Base-by-base conservation (phyloP, 2,888 invertebrate species). In the Eupithecia inturbata region DNA sequence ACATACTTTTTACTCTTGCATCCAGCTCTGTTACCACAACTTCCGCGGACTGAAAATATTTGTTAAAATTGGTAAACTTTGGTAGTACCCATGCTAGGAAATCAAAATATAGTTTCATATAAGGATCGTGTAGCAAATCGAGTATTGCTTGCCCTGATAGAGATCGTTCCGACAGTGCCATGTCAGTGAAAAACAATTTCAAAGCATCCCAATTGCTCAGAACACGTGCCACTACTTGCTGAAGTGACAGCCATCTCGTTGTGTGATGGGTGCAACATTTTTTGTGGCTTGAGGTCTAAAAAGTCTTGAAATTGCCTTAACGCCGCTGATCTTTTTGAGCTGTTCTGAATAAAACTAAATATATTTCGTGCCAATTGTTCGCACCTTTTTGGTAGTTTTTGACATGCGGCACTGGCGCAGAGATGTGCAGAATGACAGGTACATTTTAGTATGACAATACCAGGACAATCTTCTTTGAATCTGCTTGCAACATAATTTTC, bases 221-320 rank as follows among this genome's bases (percentile, higher is more conserved):
- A 26, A 71, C 9, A 6, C 71, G 19, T 31, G 16, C 60, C 16
- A 71, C 71, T 39, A 71, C 71, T 33, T 19, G 14, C 12, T 19
- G 9, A 9, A 71, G 60, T 16, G 71, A 71, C 36, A 71, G 39
- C 67, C 71, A 71, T 60, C 71, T 67, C 12, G 71, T 71, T 67
- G n/a, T 71, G 71, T 7, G 57, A 60, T 39, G 71, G 67, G 7
- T 67, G 57, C 14, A 71, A 39, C n/a, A 71, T 53, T 67, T 71
- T 62, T 62, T 62, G 62, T 26, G 28, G 28, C 62, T 31, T 28
- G 6, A 62, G 16, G 19, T 62, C 28, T 57, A 26, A 57, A 26
- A 57, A 57, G 22, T 57, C 57, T 26, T 57, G 57, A 57, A 57
- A 57, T 57, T 57, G 57, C 26, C 5, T 57, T 5, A 57, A 5